Evolutionary conservation across 2,797 vertebrate genomes (phyloP).

Genomic region (Hoplostethus mediterraneus): DNA sequence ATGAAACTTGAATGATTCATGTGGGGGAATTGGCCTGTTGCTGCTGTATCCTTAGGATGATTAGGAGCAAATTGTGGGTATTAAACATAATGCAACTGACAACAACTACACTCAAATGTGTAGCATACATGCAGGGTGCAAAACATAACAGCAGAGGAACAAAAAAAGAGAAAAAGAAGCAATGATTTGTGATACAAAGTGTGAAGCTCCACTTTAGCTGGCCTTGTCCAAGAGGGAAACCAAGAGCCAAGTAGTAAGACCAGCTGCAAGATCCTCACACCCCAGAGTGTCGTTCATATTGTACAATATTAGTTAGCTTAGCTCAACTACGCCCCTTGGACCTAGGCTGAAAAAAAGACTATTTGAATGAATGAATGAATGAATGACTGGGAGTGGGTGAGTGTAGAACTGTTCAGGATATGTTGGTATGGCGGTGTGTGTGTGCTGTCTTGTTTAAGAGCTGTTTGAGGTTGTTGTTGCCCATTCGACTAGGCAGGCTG

Average conservation of each 20-base stretch:
- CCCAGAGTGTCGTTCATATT: constrained; percentile 11
- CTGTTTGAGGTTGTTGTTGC: constrained; percentile 23
- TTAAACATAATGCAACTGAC: too few relatives aligned
- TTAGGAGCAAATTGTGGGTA: too few relatives aligned
- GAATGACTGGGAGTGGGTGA: background rate
- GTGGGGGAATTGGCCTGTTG: background rate
- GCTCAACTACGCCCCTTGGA: too few relatives aligned
- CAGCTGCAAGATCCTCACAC: constrained; percentile 13
- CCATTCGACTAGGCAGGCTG: constrained; percentile 15
- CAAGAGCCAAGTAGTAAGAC: background rate
- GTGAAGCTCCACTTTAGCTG: too few relatives aligned
- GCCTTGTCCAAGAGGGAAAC: background rate
- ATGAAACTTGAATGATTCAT: background rate
- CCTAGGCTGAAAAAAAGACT: background rate
- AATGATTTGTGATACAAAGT: too few relatives aligned
- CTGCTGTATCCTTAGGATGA: too few relatives aligned
- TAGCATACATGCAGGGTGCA: too few relatives aligned
- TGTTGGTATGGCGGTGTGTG: background rate
- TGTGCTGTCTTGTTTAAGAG: background rate
- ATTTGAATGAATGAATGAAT: background rate
- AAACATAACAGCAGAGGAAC: too few relatives aligned
- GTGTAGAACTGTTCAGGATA: background rate
- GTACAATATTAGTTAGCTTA: background rate
- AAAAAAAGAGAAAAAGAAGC: too few relatives aligned
- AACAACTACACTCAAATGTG: too few relatives aligned